phyloP scores from a whole-genome alignment of 2,888 invertebrate species.

The Tinea pellionella region DNA sequence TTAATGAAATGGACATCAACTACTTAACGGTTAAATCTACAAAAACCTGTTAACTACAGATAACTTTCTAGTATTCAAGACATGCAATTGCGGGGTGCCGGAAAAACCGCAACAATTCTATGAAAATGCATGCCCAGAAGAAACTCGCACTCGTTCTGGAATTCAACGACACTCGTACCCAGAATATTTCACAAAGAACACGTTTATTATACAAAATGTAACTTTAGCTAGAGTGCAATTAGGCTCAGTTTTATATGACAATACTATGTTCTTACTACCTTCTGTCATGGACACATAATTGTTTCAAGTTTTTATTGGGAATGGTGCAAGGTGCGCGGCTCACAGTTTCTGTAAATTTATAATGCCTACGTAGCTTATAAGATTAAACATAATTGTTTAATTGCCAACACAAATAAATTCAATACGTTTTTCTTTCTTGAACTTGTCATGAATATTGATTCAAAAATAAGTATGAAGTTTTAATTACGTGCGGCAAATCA shows the following conservation, averaged over 20 bases:
- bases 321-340: conserved; percentile 49
- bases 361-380: conserved; percentile 8
- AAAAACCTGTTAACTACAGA: conserved; percentile 21
- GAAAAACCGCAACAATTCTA: conserved; percentile 64
- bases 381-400: conserved; percentile 10
- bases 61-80: conserved; percentile 64
- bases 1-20: neutral
- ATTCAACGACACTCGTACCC: conserved; percentile 31
- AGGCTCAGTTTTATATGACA: conserved; percentile 46
- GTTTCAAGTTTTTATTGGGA: conserved; percentile 59
- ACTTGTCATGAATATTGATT: conserved; percentile 5
- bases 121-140: conserved; percentile 62
- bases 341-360: conserved; percentile 11
- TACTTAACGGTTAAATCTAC: neutral
- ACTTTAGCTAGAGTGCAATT: conserved; percentile 42
- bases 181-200: neutral
- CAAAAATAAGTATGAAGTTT: neutral
- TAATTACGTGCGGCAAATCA: neutral
- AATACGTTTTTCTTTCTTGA: neutral
- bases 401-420: neutral
- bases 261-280: conserved; percentile 46
- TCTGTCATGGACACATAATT: conserved; percentile 47
- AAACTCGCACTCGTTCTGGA: conserved; percentile 48
- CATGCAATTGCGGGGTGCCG: conserved; percentile 65
- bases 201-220: conserved; percentile 37